Percentiles rank a stretch among this genome's conserved stretches.
Evolutionary conservation across 2,888 invertebrate species (phyloP).

Genomic region (Venusia cambrica): DNA sequence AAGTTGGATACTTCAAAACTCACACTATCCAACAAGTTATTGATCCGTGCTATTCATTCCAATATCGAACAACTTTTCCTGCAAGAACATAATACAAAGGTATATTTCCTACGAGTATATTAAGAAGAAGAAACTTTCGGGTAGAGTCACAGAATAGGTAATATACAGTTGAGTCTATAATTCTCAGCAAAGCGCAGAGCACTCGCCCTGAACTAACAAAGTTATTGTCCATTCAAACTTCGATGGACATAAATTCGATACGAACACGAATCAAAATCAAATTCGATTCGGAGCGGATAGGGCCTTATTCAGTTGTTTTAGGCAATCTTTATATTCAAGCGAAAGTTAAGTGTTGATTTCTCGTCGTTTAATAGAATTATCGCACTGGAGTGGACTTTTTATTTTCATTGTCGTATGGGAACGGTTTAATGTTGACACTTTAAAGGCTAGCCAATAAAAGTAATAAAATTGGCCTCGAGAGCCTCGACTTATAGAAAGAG

Average conservation of each 20-base stretch:
- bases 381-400: conserved; percentile 30
- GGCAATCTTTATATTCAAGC: conserved; percentile 37
- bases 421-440: conserved; percentile 55
- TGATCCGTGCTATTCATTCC: conserved; percentile 25
- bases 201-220: conserved; percentile 49
- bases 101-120: no score
- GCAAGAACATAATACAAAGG: conserved; percentile 27
- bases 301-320: conserved; percentile 42
- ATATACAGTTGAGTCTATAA: conserved; percentile 33
- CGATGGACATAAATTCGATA: conserved; percentile 50
- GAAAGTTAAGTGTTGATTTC: conserved; percentile 38
- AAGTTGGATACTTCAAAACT: conserved; percentile 2
- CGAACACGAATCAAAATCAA: conserved; percentile 47
- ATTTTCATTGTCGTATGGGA: conserved; percentile 34
- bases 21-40: conserved; percentile 17
- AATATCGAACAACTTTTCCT: conserved; percentile 27
- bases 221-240: conserved; percentile 57
- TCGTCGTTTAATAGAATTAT: conserved; percentile 35
- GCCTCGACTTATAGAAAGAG: conserved; percentile 45
- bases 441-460: conserved; percentile 55
- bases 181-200: conserved; percentile 43
- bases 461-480: conserved; percentile 55
- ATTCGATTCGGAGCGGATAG: conserved; percentile 42
- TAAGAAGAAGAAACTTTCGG: conserved; percentile 37
- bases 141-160: conserved; percentile 18